These are phyloP conservation scores for Nudaria mundana DNA, from an alignment of 2,888 invertebrate species.

Conservation along the genomic window DNA sequence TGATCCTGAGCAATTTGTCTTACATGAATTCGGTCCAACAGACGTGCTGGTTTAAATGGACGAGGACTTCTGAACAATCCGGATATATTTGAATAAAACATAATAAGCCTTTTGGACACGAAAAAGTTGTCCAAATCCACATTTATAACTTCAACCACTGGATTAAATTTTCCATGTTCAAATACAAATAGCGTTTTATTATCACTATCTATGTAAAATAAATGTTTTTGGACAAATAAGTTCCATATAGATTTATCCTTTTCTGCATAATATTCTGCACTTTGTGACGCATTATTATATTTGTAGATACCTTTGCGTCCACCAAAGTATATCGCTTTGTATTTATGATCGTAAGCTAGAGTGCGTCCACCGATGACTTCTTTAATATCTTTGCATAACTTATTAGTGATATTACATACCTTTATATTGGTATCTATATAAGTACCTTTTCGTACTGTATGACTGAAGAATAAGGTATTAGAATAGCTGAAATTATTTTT, in stretches of 20 bases:
- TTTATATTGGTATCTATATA: slow-evolving; percentile 1
- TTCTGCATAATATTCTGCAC: slow-evolving; percentile 43
- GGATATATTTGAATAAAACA: slow-evolving; percentile 63
- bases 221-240: slow-evolving; percentile 54
- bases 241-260: slow-evolving; percentile 64
- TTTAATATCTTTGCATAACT: neutral
- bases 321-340: slow-evolving; percentile 3
- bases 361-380: slow-evolving; percentile 4
- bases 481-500: slow-evolving; percentile 1
- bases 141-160: slow-evolving; percentile 49
- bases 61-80: slow-evolving; percentile 60
- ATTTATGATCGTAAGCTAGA: neutral
- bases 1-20: slow-evolving; percentile 59
- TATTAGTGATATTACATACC: neutral
- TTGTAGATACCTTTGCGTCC: slow-evolving; percentile 5
- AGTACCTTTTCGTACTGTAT: neutral
- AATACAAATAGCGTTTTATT: slow-evolving; percentile 56
- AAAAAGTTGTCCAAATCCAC: slow-evolving; percentile 65
- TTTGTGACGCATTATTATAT: slow-evolving; percentile 2
- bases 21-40: slow-evolving; percentile 45
- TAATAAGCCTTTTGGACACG: slow-evolving; percentile 48
- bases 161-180: slow-evolving; percentile 46
- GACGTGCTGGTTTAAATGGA: slow-evolving; percentile 26
- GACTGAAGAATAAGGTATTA: slow-evolving; percentile 7
- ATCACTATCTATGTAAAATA: slow-evolving; percentile 67